Percentiles rank a stretch among this genome's conserved stretches.
These are phyloP conservation scores for Oncorhynchus gorbuscha DNA, from an alignment of 2,113 vertebrate genomes.

Conservation along the genomic window DNA sequence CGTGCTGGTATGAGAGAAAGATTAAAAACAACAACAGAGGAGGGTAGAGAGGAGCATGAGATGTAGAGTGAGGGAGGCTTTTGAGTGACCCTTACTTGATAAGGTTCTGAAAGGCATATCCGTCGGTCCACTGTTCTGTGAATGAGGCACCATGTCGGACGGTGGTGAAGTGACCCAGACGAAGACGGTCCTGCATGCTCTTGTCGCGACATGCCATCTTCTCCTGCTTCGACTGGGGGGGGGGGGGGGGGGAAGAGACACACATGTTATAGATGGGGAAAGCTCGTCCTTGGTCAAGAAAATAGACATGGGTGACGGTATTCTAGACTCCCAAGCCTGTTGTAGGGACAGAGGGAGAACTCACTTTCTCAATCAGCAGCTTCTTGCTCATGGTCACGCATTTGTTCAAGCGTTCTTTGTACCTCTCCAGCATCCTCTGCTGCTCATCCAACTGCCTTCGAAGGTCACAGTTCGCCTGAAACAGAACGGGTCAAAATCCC, in stretches of 20 bases:
- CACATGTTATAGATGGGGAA: neutral
- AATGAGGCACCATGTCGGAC: conserved; percentile 96
- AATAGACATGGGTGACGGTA: neutral
- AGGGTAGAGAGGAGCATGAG: neutral
- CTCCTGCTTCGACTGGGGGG: conserved; percentile 92
- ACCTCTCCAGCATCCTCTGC: conserved; percentile 97
- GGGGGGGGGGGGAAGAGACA: neutral
- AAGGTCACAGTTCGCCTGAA: conserved; percentile 94
- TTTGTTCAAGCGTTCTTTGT: conserved; percentile 97
- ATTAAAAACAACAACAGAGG: neutral
- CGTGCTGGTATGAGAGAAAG: neutral
- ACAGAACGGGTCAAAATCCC: neutral
- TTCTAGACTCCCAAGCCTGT: neutral
- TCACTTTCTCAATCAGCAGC: conserved; percentile 97
- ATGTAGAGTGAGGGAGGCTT: neutral
- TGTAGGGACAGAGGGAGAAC: conserved; percentile 2
- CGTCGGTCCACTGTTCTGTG: conserved; percentile 98
- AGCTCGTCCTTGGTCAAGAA: neutral
- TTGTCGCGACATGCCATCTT: conserved; percentile 98
- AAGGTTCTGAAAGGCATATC: conserved; percentile 98
- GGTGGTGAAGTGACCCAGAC: conserved; percentile 95
- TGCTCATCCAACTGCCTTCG: conserved; percentile 97
- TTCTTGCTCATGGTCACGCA: conserved; percentile 99
- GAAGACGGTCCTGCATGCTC: conserved; percentile 97
- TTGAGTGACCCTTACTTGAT: conserved; percentile 88